Conservation (phyloP, 2,888 invertebrate genomes). For the Microchrysa polita region DNA sequence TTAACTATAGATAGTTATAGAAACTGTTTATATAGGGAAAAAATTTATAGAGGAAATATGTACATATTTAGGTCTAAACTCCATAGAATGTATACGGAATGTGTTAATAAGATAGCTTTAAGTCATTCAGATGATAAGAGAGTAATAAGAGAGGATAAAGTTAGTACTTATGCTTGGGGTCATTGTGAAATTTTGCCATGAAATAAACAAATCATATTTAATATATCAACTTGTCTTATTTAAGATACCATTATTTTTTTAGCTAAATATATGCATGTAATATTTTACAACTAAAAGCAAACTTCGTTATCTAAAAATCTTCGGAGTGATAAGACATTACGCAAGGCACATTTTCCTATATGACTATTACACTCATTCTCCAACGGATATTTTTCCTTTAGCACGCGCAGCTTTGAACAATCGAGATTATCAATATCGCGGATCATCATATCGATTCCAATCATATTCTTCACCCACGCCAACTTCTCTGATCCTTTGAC, state of each 20-base stretch:
- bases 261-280: too few relatives aligned
- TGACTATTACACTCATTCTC: background rate
- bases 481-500: background rate
- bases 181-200: background rate
- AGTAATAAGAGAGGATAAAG: constrained; percentile 4
- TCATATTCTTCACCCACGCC: background rate
- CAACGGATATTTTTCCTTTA: background rate
- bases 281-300: too few relatives aligned
- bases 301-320: too few relatives aligned
- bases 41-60: background rate
- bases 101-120: constrained; percentile 13
- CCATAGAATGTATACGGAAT: constrained; percentile 13
- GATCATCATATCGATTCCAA: background rate
- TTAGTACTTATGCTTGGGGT: constrained; percentile 6
- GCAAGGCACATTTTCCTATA: background rate
- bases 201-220: background rate
- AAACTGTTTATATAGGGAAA: background rate
- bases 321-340: background rate
- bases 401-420: too few relatives aligned
- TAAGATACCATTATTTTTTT: too few relatives aligned
- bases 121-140: background rate
- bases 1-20: constrained; percentile 4
- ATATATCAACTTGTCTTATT: too few relatives aligned
- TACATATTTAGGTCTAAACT: constrained; percentile 1
- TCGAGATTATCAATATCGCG: background rate